Base-by-base conservation (phyloP, 2,888 invertebrate species). In the Agonopterix subpropinquella region DNA sequence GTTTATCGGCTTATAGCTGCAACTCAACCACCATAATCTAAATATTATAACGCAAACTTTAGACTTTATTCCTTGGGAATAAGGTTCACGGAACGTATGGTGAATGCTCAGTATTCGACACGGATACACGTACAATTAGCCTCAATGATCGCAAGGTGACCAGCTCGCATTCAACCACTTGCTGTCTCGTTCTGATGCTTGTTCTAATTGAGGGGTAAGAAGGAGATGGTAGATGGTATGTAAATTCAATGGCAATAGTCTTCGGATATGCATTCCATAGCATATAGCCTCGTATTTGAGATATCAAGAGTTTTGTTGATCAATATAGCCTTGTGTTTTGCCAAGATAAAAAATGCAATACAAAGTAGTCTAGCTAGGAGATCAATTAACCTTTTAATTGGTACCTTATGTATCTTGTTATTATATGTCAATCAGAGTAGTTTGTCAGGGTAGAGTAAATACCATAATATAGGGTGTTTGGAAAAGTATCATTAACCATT, bases 121-220 rank as follows among this genome's bases (percentile, higher is more conserved):
- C 55, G 56, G 55, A 55, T 56, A 53, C 47, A 49, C 44, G 41
- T 37, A 42, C 56, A 54, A 60, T 58, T 58, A 60, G 53, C 60
- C 60, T 50, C 56, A 54, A 60, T 58, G 49, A 56, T 44, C 46
- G 49, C 52, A 51, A 52, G 57, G 54, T 54, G 52, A 56, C 28
- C 28, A 28, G 52, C 51, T 50, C 41, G 41, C 28, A 28, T 28
- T 41, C n/a, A 35, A 43, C 44, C 48, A 50, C 47, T 49, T 18
- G 28, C 15, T 36, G 28, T 56, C 51, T 44, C 44, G 49, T 41
- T 39, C 15, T 39, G 42, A 39, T 47, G 28, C 28, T 28, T n/a
- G 37, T 11, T 42, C 8, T 28, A 36, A 47, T 15, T 10, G 13
- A 10, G 10, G 36, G 1, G 47, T 41, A 11, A 35, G 48, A 55